phyloP scores from a whole-genome alignment of 2,888 invertebrate species.

The Oxyteleia sp. region DNA sequence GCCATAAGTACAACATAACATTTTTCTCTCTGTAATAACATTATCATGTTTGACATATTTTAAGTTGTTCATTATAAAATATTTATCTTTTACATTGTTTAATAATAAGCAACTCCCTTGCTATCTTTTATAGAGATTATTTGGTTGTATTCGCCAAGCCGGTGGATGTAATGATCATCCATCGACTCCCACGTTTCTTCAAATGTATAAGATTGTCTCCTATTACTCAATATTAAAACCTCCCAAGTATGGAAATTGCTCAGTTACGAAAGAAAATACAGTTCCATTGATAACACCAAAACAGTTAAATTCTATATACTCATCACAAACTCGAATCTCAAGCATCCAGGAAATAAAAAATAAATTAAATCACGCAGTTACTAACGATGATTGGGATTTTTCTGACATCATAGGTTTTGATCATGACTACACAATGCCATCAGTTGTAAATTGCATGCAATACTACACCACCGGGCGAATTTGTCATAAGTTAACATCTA shows the following conservation, averaged over 20 bases:
- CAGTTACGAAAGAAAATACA: slow-evolving; percentile 5
- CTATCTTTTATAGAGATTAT: background rate
- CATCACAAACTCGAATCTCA: background rate
- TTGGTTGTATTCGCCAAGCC: slow-evolving; percentile 19
- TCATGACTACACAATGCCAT: slow-evolving; percentile 13
- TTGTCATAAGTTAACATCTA: slow-evolving; percentile 12
- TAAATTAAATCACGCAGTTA: slow-evolving; percentile 2
- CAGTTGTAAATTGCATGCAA: slow-evolving; percentile 19
- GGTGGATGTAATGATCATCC: slow-evolving; percentile 17
- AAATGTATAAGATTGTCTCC: slow-evolving; percentile 16
- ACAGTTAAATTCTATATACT: background rate
- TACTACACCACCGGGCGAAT: slow-evolving; percentile 15
- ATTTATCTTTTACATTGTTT: background rate
- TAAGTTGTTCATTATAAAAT: background rate
- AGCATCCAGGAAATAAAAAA: background rate
- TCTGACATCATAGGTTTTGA: background rate
- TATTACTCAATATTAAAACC: slow-evolving; percentile 12
- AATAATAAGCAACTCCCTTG: too few relatives aligned
- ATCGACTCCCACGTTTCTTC: slow-evolving; percentile 18
- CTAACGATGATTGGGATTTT: slow-evolving; percentile 7
- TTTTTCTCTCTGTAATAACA: too few relatives aligned
- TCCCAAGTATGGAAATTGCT: slow-evolving; percentile 23
- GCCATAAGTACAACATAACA: too few relatives aligned
- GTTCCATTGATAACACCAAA: slow-evolving; percentile 11
- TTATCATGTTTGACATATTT: too few relatives aligned